Evolutionary conservation across 2,797 vertebrate species (phyloP).

Genomic region (Anabacerthia variegaticeps): DNA sequence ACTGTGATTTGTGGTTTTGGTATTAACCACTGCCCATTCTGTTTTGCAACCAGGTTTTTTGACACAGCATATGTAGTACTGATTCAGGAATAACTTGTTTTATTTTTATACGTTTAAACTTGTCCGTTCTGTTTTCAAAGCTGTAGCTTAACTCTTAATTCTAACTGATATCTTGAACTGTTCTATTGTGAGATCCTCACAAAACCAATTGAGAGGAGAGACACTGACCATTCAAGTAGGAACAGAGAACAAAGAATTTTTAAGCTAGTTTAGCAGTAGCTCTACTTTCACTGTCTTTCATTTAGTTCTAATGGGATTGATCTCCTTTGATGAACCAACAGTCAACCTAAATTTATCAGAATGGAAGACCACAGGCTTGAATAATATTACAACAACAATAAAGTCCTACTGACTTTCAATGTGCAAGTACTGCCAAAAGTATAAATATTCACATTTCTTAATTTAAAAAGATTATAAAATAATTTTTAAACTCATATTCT

Average conservation of each 20-base stretch:
- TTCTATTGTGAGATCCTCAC: not conserved
- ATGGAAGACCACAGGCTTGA: not conserved
- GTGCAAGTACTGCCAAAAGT: not conserved
- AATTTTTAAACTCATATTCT: not conserved
- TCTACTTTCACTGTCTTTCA: not conserved
- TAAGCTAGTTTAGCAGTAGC: not conserved
- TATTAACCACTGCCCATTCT: not conserved
- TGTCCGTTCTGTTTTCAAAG: not conserved
- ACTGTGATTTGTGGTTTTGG: not conserved
- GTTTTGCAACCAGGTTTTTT: not conserved
- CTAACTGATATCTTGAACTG: not conserved
- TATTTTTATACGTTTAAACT: not conserved
- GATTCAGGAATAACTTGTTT: not conserved
- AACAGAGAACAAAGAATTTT: not conserved
- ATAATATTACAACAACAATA: not conserved
- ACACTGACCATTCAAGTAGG: not conserved
- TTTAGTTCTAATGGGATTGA: not conserved
- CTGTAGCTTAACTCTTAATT: not conserved
- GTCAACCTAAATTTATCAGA: not conserved
- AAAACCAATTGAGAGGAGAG: not conserved
- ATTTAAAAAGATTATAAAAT: not conserved
- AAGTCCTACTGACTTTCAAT: not conserved
- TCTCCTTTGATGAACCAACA: not conserved
- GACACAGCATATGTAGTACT: not conserved
- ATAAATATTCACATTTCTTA: not conserved